A percentile compares a stretch with the other conserved stretches of the same genome.
These are phyloP conservation scores for Dryocosmus kuriphilus DNA, from an alignment of 2,888 invertebrate genomes.

Conservation along the genomic window DNA sequence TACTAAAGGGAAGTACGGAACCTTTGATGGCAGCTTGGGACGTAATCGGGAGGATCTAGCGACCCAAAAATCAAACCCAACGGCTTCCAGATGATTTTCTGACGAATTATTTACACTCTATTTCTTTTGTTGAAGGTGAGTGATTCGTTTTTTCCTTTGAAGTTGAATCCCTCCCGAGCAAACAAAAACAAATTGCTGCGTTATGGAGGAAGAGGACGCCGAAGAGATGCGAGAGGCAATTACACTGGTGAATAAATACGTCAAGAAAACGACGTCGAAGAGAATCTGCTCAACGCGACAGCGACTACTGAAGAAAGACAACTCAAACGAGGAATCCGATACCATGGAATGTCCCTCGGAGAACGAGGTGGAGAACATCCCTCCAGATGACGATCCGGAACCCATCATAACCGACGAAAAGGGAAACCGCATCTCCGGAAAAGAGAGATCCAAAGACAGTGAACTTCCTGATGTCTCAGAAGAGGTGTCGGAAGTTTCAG, in stretches of 20 bases:
- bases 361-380: constrained; percentile 72
- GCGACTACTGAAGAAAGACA: constrained; percentile 37
- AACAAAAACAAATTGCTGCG: background rate
- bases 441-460: constrained; percentile 47
- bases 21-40: background rate
- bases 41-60: background rate
- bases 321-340: constrained; percentile 68
- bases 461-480: constrained; percentile 58
- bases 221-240: constrained; percentile 61
- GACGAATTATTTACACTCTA: constrained; percentile 53
- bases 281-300: constrained; percentile 44
- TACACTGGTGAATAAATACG: constrained; percentile 44
- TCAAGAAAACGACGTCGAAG: constrained; percentile 50
- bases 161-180: background rate
- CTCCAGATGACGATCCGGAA: constrained; percentile 61
- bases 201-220: constrained; percentile 74
- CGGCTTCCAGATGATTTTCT: constrained; percentile 59
- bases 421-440: constrained; percentile 56
- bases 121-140: constrained; percentile 13
- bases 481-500: constrained; percentile 43
- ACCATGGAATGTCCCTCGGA: constrained; percentile 72
- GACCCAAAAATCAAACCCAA: background rate
- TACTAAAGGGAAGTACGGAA: background rate
- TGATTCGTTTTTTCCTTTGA: background rate
- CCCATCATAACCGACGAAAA: constrained; percentile 60